Base-by-base conservation (phyloP, 2,113 vertebrate genomes). In the Actenoides lindsayi region DNA sequence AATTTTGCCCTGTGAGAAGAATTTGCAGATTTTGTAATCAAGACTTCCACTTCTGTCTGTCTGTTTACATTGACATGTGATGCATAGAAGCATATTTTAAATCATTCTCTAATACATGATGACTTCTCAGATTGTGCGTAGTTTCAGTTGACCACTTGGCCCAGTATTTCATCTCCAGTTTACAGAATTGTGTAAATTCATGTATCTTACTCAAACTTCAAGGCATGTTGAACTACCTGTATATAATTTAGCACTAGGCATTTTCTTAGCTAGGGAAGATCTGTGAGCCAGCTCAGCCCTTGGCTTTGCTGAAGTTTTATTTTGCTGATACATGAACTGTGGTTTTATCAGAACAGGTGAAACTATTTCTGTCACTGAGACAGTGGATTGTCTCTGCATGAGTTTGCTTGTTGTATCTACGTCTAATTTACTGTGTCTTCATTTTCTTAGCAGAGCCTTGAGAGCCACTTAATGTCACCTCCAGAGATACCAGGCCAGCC, bases 381-480 rank as follows among this genome's bases (percentile, higher is more conserved):
- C 17, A 62, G 6, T 46, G n/a, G 35, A 9, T 87, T 79, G 16
- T 78, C 4, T 81, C 24, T 81, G 60, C 37, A 46, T 8, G 28
- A 85, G 9, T 74, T 35, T 56, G n/a, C 19, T 82, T 51, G 7
- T 65, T 63, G 9, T 73, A 88, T 82, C 10, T 46, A 11, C 25
- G 25, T 75, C 11, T 92, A 42, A 82, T 9, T 75, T 62, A 33
- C 6, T 13, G 0, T 39, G 13, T 94, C 81, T 75, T 87, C 11
- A 78, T 62, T 96, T 96, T 95, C 93, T 63, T 98, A 99, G 98
- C 98, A 98, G 96, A 98, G 97, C 54, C 97, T 98, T 93, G 99
- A 99, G 85, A 98, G 98, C 96, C 98, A 98, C 85, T 96, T 99
- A 96, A 96, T 99, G 91, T 95, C 98, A 5, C 91, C 98, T 75